Percentiles rank a stretch among this genome's conserved stretches.
Evolutionary conservation across 2,888 invertebrate species (phyloP).

Genomic region (Agrotis exclamationis): DNA sequence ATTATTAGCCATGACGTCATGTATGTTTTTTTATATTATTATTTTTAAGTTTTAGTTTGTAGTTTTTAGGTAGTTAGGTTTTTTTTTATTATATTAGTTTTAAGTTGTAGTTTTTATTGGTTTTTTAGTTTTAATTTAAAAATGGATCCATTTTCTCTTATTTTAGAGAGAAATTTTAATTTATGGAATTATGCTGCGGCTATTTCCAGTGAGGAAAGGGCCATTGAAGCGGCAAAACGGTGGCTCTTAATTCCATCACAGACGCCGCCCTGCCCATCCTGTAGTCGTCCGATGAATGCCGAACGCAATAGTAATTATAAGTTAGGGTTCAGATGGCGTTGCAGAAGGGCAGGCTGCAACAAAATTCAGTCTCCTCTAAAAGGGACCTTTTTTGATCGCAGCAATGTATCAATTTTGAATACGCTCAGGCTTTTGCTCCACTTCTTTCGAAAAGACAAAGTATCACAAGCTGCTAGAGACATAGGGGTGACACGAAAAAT

Average conservation of each 20-base stretch:
- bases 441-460: neutral
- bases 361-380: slow-evolving; percentile 2
- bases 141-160: neutral
- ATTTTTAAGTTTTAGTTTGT: too few species aligned
- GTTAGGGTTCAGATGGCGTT: neutral
- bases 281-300: neutral
- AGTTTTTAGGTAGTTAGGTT: too few species aligned
- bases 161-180: slow-evolving; percentile 2
- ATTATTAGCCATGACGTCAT: too few species aligned
- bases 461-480: slow-evolving; percentile 19
- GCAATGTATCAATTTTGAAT: neutral
- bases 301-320: neutral
- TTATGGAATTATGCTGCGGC: neutral
- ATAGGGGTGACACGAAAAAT: slow-evolving; percentile 24
- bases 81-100: too few species aligned
- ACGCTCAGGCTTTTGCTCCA: neutral
- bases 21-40: too few species aligned
- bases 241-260: slow-evolving; percentile 5
- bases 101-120: too few species aligned
- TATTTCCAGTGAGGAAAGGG: neutral
- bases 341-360: slow-evolving; percentile 1
- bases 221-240: slow-evolving; percentile 11
- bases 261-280: slow-evolving; percentile 13
- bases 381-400: slow-evolving; percentile 13
- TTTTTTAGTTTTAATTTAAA: too few species aligned